Evolutionary conservation across 1,140 invertebrate genomes (phyloP).

Genomic region (Zaprionus vittiger): DNA sequence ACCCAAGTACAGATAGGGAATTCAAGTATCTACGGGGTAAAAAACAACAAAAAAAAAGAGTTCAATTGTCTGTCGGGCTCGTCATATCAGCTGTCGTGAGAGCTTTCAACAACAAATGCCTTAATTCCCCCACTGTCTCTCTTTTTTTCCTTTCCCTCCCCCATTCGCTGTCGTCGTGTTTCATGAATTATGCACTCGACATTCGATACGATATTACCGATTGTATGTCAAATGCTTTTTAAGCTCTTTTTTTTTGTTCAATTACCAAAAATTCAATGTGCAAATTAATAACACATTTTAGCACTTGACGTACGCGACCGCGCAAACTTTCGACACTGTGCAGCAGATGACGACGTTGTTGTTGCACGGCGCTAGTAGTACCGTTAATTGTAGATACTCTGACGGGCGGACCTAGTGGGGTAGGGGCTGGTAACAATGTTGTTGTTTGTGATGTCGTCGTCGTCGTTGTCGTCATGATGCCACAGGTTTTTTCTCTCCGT

Average conservation of each 20-base stretch:
- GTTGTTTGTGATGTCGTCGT: conserved; percentile 13
- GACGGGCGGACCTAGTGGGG: not conserved
- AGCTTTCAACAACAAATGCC: conserved; percentile 39
- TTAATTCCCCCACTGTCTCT: not conserved
- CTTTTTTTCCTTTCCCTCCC: not conserved
- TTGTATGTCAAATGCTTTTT: conserved; percentile 40
- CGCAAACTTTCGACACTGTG: conserved; percentile 75
- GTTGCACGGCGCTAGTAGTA: conserved; percentile 49
- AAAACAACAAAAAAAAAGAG: conserved; percentile 21
- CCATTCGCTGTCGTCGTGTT: not conserved
- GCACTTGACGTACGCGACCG: conserved; percentile 76
- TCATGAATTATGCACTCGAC: conserved; percentile 48
- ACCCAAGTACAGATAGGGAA: not conserved
- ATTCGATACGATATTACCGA: conserved; percentile 42
- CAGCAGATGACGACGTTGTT: conserved; percentile 66
- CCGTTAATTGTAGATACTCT: conserved; percentile 21
- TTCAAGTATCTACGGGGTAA: not conserved
- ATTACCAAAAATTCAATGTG: conserved; percentile 84
- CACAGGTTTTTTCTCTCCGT: conserved; percentile 14
- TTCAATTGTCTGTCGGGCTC: conserved; percentile 34
- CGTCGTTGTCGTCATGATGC: conserved; percentile 21
- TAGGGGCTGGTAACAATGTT: not conserved
- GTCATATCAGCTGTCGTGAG: conserved; percentile 43
- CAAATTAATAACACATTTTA: conserved; percentile 84
- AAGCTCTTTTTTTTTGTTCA: conserved; percentile 24